Evolutionary conservation across 2,888 invertebrate species (phyloP).

Genomic region (Watsonalla binaria): DNA sequence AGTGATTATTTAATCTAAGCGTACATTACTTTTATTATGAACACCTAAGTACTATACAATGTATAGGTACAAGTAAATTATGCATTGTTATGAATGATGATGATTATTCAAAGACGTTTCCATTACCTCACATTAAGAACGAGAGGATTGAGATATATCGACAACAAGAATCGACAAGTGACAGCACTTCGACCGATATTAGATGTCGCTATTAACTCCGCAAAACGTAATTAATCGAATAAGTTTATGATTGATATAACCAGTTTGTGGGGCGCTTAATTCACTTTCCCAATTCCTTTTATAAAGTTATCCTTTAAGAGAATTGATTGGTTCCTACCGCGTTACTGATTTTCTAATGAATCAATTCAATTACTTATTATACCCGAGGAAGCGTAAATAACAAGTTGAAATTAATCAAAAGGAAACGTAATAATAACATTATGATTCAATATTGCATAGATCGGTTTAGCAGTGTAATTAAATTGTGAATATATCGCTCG

Average conservation of each 20-base stretch:
- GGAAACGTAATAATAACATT: slow-evolving; percentile 27
- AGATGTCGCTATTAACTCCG: slow-evolving; percentile 79
- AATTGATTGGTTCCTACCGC: slow-evolving; percentile 67
- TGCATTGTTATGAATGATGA: no score
- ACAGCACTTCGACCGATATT: slow-evolving; percentile 64
- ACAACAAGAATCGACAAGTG: slow-evolving; percentile 7
- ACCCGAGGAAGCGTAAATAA: slow-evolving; percentile 44
- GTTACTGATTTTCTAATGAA: slow-evolving; percentile 61
- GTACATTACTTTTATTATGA: no score
- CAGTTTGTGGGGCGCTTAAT: slow-evolving; percentile 77
- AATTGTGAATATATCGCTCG: neutral
- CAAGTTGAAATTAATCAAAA: slow-evolving; percentile 42
- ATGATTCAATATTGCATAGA: slow-evolving; percentile 3
- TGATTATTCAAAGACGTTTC: no score
- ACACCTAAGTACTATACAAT: no score
- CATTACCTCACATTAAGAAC: no score
- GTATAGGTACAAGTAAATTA: no score
- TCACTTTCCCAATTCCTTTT: slow-evolving; percentile 77
- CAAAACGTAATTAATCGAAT: slow-evolving; percentile 80
- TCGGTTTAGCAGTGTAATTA: neutral
- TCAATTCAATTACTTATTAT: slow-evolving; percentile 53
- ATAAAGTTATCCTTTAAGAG: slow-evolving; percentile 72
- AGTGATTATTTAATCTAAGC: no score
- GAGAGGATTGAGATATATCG: slow-evolving; percentile 3
- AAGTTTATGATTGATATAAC: slow-evolving; percentile 80